Evolutionary conservation across 2,113 vertebrate species (phyloP).

Genomic region (Brachyhypopomus gauderio): DNA sequence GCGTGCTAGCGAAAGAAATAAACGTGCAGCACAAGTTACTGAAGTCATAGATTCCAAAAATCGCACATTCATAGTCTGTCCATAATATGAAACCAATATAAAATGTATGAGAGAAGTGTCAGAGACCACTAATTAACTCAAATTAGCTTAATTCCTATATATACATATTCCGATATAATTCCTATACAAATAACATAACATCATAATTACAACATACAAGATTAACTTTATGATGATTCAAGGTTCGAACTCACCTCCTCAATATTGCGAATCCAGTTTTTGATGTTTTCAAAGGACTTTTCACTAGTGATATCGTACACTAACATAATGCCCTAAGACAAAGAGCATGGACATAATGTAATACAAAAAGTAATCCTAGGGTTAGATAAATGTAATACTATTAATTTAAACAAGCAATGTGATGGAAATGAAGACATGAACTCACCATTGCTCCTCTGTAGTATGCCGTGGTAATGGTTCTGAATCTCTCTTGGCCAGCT

Average conservation of each 20-base stretch:
- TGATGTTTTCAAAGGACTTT: constrained; percentile 98
- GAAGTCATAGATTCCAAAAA: background rate
- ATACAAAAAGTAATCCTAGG: too few species aligned
- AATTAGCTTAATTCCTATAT: too few species aligned
- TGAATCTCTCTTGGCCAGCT: constrained; percentile 91
- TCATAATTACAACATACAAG: background rate
- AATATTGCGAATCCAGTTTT: constrained; percentile 99
- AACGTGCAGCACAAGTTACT: background rate
- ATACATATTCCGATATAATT: background rate
- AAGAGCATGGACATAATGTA: background rate
- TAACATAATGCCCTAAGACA: constrained; percentile 91
- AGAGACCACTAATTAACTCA: too few species aligned
- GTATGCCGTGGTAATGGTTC: constrained; percentile 94
- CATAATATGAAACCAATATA: background rate
- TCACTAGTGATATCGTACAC: constrained; percentile 98
- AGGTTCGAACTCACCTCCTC: constrained; percentile 82
- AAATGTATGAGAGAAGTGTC: background rate
- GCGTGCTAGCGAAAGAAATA: constrained; percentile 80
- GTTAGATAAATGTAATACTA: too few species aligned
- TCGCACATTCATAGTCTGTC: too few species aligned
- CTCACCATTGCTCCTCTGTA: constrained; percentile 93
- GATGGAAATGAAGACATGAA: background rate
- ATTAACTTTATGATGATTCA: background rate
- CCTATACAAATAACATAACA: background rate
- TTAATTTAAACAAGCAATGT: background rate